Base-by-base conservation (phyloP, 2,888 invertebrate genomes). In the Tiliacea aurago region DNA sequence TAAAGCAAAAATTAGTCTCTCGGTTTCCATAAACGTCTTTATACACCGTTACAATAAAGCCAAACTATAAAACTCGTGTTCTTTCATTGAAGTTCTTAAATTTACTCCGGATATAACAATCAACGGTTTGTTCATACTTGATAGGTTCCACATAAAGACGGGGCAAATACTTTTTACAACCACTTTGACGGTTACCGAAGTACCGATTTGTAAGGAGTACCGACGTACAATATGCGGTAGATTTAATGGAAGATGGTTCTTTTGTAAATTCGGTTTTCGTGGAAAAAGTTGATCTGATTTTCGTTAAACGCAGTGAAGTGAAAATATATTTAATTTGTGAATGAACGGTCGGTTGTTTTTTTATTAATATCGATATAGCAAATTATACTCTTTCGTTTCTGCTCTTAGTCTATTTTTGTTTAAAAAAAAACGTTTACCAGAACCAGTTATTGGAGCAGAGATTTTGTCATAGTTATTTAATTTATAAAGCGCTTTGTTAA, bases 61-160 rank as follows among this genome's bases (percentile, higher is more conserved):
- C 28, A 33, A 6, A 9, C 43, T 53, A 45, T 47, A 65, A 53
- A 80, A 55, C 18, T 28, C 18, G 9, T n/a, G 41, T 78, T 74
- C 28, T 65, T 73, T 78, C 80, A 82, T 82, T 75, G 63, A 76
- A 80, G 70, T 49, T 72, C 70, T 64, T 61, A 58, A 70, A 80
- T 86, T 62, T 55, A 65, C 51, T 37, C n/a, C 84, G 69, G 74
- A 33, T 61, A 62, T 69, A 65, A 69, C 56, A 45, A 15, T 59
- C 69, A 68, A 84, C 76, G 61, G 47, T 43, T 70, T 66, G 59
- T 86, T 80, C 70, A 80, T 83, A 85, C 73, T 86, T 82, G 82
- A 84, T 66, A 28, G 85, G 37, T 43, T 78, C 37, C 64, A 41
- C 68, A 76, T 76, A 86, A 84, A 82, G 70, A 20, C 13, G 41